phyloP scores from a whole-genome alignment of 2,888 invertebrate genomes.

The Drosophila testacea region DNA sequence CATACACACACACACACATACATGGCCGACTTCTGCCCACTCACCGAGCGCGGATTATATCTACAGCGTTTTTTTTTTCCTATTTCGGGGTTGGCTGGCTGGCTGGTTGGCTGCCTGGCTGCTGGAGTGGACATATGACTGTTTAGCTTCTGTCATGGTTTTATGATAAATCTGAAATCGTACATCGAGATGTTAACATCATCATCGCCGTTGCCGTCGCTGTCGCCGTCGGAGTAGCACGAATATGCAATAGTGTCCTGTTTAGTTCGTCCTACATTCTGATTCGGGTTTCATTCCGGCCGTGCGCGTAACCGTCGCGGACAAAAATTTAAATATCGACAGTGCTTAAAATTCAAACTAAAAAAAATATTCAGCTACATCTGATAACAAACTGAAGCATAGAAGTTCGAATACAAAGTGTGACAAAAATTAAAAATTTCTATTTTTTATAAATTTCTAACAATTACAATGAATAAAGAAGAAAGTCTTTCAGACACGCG shows the following conservation, averaged over 20 bases:
- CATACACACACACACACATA: slow-evolving; percentile 40
- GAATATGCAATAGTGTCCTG: slow-evolving; percentile 30
- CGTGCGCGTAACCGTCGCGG: slow-evolving; percentile 49
- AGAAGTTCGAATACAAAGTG: background rate
- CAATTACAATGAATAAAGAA: slow-evolving; percentile 76
- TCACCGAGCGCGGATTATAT: slow-evolving; percentile 78
- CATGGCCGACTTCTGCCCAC: slow-evolving; percentile 68
- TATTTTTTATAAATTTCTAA: background rate
- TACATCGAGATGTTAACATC: slow-evolving; percentile 83
- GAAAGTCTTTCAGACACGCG: slow-evolving; percentile 67
- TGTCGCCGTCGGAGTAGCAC: slow-evolving; percentile 41
- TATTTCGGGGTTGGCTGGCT: slow-evolving; percentile 77
- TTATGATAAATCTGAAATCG: slow-evolving; percentile 84
- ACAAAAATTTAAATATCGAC: slow-evolving; percentile 8
- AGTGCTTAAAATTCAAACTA: slow-evolving; percentile 27
- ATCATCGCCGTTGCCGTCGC: slow-evolving; percentile 68
- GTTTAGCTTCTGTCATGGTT: slow-evolving; percentile 82
- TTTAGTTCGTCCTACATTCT: slow-evolving; percentile 27
- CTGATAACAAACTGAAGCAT: slow-evolving; percentile 1
- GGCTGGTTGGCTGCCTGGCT: slow-evolving; percentile 55
- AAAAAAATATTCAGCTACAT: background rate
- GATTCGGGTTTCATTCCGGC: slow-evolving; percentile 17
- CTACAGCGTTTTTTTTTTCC: slow-evolving; percentile 54
- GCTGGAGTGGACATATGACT: slow-evolving; percentile 75
- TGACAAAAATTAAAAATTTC: background rate